Evolutionary conservation across 2,113 vertebrate species (phyloP).

Genomic region (Notothenia coriiceps): DNA sequence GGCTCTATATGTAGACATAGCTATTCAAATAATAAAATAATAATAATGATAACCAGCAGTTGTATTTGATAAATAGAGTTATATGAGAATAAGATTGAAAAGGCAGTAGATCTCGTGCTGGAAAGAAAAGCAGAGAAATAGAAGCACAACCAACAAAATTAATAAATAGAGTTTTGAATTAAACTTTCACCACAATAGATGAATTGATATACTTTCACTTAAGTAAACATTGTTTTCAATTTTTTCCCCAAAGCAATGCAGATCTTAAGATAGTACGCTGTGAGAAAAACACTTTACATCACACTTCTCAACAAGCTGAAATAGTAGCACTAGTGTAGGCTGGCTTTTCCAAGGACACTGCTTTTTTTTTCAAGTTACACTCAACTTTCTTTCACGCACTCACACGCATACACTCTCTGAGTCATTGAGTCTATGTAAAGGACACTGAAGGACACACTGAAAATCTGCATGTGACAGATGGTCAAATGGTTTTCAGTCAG

Average conservation of each 20-base stretch:
- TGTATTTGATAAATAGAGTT: slow-evolving; percentile 28
- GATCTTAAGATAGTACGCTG: slow-evolving; percentile 47
- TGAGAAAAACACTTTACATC: slow-evolving; percentile 48
- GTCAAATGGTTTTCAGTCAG: slow-evolving; percentile 21
- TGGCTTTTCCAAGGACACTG: slow-evolving; percentile 53
- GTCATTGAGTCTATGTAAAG: slow-evolving; percentile 37
- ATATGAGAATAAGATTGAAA: slow-evolving; percentile 29
- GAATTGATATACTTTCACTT: slow-evolving; percentile 24
- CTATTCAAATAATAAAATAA: slow-evolving; percentile 32
- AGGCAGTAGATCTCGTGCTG: slow-evolving; percentile 27
- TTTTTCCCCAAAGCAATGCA: slow-evolving; percentile 56
- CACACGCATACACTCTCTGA: slow-evolving; percentile 12
- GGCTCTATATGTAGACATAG: slow-evolving; percentile 34
- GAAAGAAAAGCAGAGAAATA: slow-evolving; percentile 38
- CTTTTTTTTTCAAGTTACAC: slow-evolving; percentile 41
- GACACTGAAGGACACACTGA: slow-evolving; percentile 31
- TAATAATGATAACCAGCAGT: slow-evolving; percentile 2
- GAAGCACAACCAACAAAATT: slow-evolving; percentile 6
- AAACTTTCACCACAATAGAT: slow-evolving; percentile 39
- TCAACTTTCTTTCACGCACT: slow-evolving; percentile 21
- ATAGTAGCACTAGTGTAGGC: slow-evolving; percentile 51
- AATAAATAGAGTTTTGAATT: slow-evolving; percentile 6
- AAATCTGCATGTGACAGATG: slow-evolving; percentile 49
- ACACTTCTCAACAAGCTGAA: slow-evolving; percentile 49
- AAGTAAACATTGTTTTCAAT: slow-evolving; percentile 42